Conservation (phyloP, 2,797 vertebrate genomes). For the Linurgus olivaceus region DNA sequence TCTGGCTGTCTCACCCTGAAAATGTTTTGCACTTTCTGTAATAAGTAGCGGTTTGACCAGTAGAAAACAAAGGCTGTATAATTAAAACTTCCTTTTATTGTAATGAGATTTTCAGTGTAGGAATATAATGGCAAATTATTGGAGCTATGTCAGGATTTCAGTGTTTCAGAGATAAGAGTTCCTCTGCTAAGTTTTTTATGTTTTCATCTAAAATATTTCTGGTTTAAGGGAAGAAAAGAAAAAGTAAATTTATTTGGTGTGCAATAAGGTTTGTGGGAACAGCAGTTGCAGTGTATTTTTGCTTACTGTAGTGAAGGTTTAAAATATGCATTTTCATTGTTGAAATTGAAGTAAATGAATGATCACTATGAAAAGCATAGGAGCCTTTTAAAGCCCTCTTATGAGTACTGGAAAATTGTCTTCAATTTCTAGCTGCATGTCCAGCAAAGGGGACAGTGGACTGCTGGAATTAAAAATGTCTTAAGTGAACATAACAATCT, state of each 20-base stretch:
- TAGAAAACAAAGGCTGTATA: neutral
- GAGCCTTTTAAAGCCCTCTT: neutral
- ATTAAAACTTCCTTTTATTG: neutral
- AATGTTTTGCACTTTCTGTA: neutral
- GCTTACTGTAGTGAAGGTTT: neutral
- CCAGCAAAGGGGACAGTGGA: neutral
- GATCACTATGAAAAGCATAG: neutral
- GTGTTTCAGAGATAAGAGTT: neutral
- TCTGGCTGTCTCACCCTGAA: neutral
- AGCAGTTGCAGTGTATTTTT: neutral
- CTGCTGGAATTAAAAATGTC: neutral
- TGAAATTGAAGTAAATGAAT: conserved; percentile 1
- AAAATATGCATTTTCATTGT: neutral
- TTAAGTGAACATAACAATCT: neutral
- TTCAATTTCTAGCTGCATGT: neutral
- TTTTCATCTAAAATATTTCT: neutral
- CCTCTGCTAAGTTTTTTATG: neutral
- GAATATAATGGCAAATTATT: neutral
- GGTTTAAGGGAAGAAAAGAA: neutral
- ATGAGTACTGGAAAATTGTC: neutral
- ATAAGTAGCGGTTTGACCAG: neutral
- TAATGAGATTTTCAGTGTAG: neutral
- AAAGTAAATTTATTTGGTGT: neutral
- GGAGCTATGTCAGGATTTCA: neutral
- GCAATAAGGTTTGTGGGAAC: neutral